Conservation (phyloP, 2,888 invertebrate genomes). For the Cerastis rubricosa region DNA sequence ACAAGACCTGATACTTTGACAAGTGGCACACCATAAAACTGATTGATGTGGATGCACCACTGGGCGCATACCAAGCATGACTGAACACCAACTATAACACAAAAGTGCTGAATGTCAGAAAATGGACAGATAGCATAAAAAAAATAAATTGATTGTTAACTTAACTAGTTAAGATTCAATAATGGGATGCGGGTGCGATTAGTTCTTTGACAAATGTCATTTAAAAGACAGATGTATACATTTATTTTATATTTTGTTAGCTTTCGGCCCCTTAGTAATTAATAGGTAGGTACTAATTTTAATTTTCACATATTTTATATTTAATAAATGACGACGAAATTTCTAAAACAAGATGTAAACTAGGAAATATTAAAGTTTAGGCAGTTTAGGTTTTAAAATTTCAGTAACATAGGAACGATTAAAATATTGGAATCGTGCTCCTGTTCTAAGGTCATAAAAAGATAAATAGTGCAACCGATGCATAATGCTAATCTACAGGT, state of each 20-base stretch:
- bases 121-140: too few species aligned
- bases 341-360: neutral
- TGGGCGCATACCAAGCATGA: too few species aligned
- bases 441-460: constrained; percentile 21
- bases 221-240: neutral
- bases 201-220: neutral
- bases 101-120: too few species aligned
- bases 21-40: too few species aligned
- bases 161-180: neutral
- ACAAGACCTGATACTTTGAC: too few species aligned
- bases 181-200: constrained; percentile 10
- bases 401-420: neutral
- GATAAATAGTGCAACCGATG: neutral
- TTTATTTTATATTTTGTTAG: neutral
- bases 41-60: too few species aligned
- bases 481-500: neutral
- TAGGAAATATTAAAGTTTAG: neutral
- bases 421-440: constrained; percentile 13
- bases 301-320: neutral
- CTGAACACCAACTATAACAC: too few species aligned
- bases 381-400: neutral
- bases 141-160: neutral
- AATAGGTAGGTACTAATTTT: neutral
- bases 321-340: neutral
- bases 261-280: neutral